Conservation (phyloP, 2,797 vertebrate species). For the Pangasius djambal region DNA sequence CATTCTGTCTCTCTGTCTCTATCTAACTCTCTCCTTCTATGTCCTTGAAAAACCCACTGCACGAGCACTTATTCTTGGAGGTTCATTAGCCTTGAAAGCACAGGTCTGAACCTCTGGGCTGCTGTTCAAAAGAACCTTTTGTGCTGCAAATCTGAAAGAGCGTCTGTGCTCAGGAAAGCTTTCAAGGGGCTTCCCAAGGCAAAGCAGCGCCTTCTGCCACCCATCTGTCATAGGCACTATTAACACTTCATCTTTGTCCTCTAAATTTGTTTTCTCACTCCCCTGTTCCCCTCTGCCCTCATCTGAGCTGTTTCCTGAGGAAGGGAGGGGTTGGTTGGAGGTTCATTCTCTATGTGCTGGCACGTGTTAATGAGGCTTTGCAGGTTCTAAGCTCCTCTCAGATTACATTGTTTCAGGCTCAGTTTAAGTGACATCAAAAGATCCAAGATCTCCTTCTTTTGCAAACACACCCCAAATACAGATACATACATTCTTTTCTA, state of each 20-base stretch:
- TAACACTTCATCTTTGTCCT: slow-evolving; percentile 64
- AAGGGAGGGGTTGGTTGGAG: slow-evolving; percentile 44
- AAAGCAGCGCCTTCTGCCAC: slow-evolving; percentile 62
- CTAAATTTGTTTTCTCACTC: slow-evolving; percentile 39
- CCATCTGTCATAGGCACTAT: slow-evolving; percentile 63
- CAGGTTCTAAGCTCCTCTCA: slow-evolving; percentile 38
- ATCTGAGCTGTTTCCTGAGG: slow-evolving; percentile 51
- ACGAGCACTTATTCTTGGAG: slow-evolving; percentile 48
- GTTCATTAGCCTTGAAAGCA: slow-evolving; percentile 58
- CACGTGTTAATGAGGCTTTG: slow-evolving; percentile 49
- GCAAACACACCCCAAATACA: background rate
- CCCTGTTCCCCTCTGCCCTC: slow-evolving; percentile 43
- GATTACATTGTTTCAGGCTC: slow-evolving; percentile 42
- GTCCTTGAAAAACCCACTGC: slow-evolving; percentile 29
- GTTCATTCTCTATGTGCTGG: slow-evolving; percentile 35
- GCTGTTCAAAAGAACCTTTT: slow-evolving; percentile 32
- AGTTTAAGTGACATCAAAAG: background rate
- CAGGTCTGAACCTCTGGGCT: slow-evolving; percentile 59
- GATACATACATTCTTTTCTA: background rate
- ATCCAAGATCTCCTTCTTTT: slow-evolving; percentile 19
- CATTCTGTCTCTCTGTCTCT: slow-evolving; percentile 57
- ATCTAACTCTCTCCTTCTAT: slow-evolving; percentile 49
- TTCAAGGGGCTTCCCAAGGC: slow-evolving; percentile 49
- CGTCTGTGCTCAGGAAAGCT: slow-evolving; percentile 56
- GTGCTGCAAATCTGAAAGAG: slow-evolving; percentile 33